These are phyloP conservation scores for Prunella himalayana DNA, from an alignment of 2,113 vertebrate genomes.

Conservation along the genomic window DNA sequence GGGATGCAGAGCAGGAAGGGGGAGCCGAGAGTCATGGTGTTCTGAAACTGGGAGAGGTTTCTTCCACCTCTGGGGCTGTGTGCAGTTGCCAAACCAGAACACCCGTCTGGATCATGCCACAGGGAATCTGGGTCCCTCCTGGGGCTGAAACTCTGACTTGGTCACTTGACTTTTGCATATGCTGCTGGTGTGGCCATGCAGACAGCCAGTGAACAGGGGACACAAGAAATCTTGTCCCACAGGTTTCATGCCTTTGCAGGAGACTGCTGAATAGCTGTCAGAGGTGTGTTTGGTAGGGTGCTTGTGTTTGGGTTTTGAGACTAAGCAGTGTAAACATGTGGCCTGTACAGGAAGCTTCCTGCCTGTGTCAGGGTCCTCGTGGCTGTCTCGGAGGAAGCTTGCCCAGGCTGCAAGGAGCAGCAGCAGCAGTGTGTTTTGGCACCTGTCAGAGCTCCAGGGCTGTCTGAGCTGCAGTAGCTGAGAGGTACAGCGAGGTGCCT, in stretches of 20 bases:
- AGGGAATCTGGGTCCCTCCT: not conserved
- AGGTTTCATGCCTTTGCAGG: not conserved
- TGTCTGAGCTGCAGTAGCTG: not conserved
- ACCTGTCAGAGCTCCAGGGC: not conserved
- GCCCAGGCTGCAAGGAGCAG: rapidly evolving
- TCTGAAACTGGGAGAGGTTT: not conserved
- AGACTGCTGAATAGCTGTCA: not conserved
- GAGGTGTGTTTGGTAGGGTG: not conserved
- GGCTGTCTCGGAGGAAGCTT: not conserved
- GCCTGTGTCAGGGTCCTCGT: rapidly evolving
- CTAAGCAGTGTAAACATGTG: not conserved
- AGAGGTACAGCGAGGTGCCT: not conserved
- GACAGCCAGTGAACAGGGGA: too few species aligned
- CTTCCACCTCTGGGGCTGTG: not conserved
- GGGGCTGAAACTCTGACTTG: not conserved
- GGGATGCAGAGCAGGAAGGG: not conserved
- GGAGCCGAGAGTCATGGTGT: rapidly evolving
- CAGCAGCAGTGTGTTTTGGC: not conserved
- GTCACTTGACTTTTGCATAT: not conserved
- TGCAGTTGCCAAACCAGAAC: not conserved
- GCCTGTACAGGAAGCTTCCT: not conserved
- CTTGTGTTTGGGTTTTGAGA: not conserved
- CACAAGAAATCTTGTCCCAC: not conserved
- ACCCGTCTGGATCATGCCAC: not conserved
- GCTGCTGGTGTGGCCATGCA: not conserved